Evolutionary conservation across 2,797 vertebrate species (phyloP), one percentile per base, ranked within the genome.

Genomic region (Darevskia mixta): DNA sequence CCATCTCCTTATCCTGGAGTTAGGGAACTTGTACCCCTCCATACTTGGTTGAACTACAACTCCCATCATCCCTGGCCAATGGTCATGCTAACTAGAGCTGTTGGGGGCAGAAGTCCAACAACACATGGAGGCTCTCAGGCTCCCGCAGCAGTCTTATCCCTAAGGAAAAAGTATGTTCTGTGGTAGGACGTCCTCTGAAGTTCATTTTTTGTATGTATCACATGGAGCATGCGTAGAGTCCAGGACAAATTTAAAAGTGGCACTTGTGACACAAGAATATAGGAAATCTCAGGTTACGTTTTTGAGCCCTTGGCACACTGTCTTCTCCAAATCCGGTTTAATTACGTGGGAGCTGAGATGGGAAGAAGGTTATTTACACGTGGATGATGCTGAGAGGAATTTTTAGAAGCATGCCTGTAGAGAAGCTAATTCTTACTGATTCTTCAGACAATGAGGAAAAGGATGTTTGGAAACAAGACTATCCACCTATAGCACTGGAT

Each of bases 381-480:
- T 85, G 86, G 88, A 91, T 92, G 91, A 93, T 95, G 90, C 89
- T 0, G 35, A 82, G 61, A 76, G 82, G 88, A 87, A 88, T 91
- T 95, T 95, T 95, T 94, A 95, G 90, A 94, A 94, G 85, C 78
- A 90, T 0, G 0, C 86, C 91, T 93, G 92, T 90, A 90, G 91
- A 90, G 88, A 93, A 94, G 78, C 89, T 91, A 90, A 90, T 90
- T 85, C 82, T 32, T 0, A 20, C 25, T 79, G 92, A 95, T 94
- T 61, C 77, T 93, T 91, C 93, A 94, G 91, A 95, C 85, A n/a
- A 92, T 88, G 72, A 95, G 97, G 97, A 97, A 97, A 90, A 97
- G 96, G 97, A 97, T 97, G 96, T 97, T 97, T 97, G 95, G 95
- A 96, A 95, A 93, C 92, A 18, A 94, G 92, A 85, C 88, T 92